phyloP scores from a whole-genome alignment of 2,113 vertebrate species.

The Equus quagga region DNA sequence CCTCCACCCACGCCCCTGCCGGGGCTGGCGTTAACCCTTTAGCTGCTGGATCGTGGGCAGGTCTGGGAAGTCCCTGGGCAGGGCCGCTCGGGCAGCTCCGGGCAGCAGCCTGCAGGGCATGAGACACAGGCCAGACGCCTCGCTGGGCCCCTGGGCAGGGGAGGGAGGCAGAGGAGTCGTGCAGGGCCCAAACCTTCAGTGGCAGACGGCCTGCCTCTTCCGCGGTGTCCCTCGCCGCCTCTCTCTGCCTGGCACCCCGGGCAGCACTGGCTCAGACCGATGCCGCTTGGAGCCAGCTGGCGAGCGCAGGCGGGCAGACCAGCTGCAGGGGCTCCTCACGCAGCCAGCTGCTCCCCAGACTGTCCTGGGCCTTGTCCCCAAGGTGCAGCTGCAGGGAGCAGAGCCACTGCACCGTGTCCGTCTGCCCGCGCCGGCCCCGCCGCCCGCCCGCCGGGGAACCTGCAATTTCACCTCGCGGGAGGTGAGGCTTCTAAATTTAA shows the following conservation, averaged over 20 bases:
- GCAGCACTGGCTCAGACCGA: accelerated
- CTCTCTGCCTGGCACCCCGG: background rate
- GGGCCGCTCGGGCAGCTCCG: background rate
- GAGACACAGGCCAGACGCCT: background rate
- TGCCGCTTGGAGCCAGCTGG: background rate
- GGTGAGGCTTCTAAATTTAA: slow-evolving; percentile 80
- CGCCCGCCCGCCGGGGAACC: slow-evolving; percentile 51
- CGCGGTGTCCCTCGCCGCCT: background rate
- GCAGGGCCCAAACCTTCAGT: slow-evolving; percentile 65
- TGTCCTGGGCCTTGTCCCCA: background rate
- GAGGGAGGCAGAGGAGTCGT: background rate
- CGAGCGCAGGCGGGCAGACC: background rate
- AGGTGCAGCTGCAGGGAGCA: background rate
- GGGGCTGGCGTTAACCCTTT: background rate
- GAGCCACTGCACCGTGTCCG: background rate
- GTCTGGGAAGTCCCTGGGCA: background rate
- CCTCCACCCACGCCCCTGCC: too few species aligned
- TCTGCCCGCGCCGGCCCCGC: too few species aligned
- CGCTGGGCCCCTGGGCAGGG: background rate
- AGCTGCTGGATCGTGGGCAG: background rate
- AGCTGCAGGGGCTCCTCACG: background rate
- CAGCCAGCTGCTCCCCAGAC: background rate
- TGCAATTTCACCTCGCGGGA: slow-evolving; percentile 82
- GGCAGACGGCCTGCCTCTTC: slow-evolving; percentile 2
- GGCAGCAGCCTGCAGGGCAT: background rate